These are phyloP conservation scores for Kryphioiulus occultus DNA, from an alignment of 2,888 invertebrate genomes.

Conservation along the genomic window DNA sequence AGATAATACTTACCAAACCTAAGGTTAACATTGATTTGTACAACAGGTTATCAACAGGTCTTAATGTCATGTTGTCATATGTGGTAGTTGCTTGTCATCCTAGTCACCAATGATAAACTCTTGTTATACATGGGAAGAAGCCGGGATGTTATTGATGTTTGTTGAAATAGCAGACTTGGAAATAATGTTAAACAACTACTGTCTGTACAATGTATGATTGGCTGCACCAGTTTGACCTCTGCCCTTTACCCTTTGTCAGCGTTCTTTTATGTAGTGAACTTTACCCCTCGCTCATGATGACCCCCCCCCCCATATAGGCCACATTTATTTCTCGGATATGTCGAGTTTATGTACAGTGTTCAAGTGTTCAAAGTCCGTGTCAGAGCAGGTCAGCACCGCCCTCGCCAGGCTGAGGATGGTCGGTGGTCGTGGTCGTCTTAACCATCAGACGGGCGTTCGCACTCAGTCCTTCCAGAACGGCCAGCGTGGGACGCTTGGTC, in stretches of 20 bases:
- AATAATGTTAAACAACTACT: too few species aligned
- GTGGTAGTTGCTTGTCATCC: too few species aligned
- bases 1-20: too few species aligned
- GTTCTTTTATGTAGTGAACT: neutral
- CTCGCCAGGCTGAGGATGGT: neutral
- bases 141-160: too few species aligned
- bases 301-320: neutral
- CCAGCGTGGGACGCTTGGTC: conserved; percentile 27
- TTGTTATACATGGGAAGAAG: too few species aligned
- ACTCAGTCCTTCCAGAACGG: conserved; percentile 29
- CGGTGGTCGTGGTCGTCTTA: neutral
- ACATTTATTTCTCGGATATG: neutral
- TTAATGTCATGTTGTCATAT: too few species aligned
- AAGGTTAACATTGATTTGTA: too few species aligned
- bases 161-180: too few species aligned
- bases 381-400: neutral
- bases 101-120: too few species aligned
- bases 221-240: neutral
- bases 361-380: neutral
- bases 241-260: neutral
- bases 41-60: too few species aligned
- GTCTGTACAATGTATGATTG: neutral
- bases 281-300: neutral
- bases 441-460: neutral
- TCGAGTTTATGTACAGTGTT: neutral